A percentile compares a stretch with the other conserved stretches of the same genome.
Evolutionary conservation across 2,888 invertebrate genomes (phyloP).

Genomic region (Ormyrus pomaceus): DNA sequence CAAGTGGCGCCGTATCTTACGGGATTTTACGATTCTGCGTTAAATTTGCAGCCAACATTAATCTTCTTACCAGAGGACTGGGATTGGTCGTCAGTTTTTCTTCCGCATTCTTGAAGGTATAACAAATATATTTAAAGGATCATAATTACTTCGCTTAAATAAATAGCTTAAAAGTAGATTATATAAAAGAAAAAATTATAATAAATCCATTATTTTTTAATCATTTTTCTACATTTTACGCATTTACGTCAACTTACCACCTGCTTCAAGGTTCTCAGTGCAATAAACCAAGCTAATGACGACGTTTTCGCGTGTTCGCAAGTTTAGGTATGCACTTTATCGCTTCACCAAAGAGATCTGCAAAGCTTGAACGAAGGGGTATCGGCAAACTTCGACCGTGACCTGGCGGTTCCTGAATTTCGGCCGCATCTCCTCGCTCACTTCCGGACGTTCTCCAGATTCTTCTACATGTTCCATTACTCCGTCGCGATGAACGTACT

Average conservation of each 20-base stretch:
- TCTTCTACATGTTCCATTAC: slow-evolving; percentile 32
- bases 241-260: too few species aligned
- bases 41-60: slow-evolving; percentile 53
- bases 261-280: too few species aligned
- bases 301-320: too few species aligned
- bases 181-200: too few species aligned
- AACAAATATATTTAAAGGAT: neutral
- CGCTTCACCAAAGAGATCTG: slow-evolving; percentile 14
- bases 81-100: slow-evolving; percentile 55
- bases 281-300: too few species aligned
- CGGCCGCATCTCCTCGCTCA: slow-evolving; percentile 37
- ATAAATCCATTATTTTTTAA: too few species aligned
- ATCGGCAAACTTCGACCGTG: slow-evolving; percentile 6
- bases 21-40: slow-evolving; percentile 57
- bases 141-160: too few species aligned
- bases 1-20: neutral
- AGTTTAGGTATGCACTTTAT: slow-evolving; percentile 25
- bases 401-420: slow-evolving; percentile 20
- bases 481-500: neutral
- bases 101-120: slow-evolving; percentile 37
- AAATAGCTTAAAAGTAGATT: too few species aligned
- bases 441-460: slow-evolving; percentile 14
- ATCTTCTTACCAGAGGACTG: slow-evolving; percentile 56
- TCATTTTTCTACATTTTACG: neutral
- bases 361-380: slow-evolving; percentile 27